Percentiles rank a stretch among this genome's conserved stretches.
Evolutionary conservation across 2,888 invertebrate genomes (phyloP).

Genomic region (Sarcophaga caerulescens): DNA sequence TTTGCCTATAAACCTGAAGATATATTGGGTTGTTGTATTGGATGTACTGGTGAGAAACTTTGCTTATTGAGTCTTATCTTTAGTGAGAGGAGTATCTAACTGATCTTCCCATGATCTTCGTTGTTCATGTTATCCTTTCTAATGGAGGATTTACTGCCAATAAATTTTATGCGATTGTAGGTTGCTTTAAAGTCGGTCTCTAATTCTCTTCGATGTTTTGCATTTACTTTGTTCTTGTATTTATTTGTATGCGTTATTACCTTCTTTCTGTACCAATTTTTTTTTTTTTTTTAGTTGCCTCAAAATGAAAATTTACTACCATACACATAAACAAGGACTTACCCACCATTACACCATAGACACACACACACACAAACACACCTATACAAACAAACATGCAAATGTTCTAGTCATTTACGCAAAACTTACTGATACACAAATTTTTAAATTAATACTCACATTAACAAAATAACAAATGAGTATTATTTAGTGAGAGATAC

Average conservation of each 20-base stretch:
- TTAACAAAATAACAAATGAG: not conserved
- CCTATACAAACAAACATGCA: not conserved
- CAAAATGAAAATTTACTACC: slow-evolving; percentile 78
- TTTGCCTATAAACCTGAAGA: no score
- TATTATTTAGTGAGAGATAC: not conserved
- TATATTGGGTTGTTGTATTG: no score
- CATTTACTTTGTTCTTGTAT: slow-evolving; percentile 5
- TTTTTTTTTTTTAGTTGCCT: slow-evolving; percentile 71
- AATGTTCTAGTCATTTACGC: not conserved
- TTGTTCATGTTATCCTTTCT: no score
- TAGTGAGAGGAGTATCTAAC: no score
- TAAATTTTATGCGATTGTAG: no score
- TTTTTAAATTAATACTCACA: not conserved
- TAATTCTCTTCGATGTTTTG: not conserved
- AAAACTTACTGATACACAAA: slow-evolving; percentile 6
- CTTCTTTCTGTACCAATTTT: not conserved
- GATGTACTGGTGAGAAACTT: no score
- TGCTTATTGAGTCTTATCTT: no score
- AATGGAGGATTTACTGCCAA: no score
- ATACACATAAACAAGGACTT: slow-evolving; percentile 60
- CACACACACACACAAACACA: not conserved
- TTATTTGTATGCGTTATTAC: not conserved
- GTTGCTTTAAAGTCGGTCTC: no score
- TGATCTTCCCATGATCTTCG: no score
- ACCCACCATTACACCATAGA: no score